These are phyloP conservation scores for Selene dorsalis DNA, from an alignment of 2,797 vertebrate species.

Conservation along the genomic window DNA sequence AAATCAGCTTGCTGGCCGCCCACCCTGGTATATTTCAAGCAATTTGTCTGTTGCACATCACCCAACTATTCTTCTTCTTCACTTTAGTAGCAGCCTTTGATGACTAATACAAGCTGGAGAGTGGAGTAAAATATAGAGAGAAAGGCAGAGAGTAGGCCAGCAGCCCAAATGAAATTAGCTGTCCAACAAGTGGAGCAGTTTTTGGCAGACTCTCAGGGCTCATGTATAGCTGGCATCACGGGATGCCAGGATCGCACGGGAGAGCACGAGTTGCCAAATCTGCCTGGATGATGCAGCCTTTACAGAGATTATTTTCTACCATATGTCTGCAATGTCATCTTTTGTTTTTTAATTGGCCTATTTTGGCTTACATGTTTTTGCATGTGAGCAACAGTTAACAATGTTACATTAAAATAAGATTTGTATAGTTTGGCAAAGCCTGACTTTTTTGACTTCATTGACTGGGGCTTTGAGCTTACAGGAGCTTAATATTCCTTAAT, in stretches of 20 bases:
- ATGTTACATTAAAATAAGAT: constrained; percentile 32
- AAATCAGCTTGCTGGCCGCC: constrained; percentile 22
- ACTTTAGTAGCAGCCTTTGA: constrained; percentile 38
- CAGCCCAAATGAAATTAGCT: constrained; percentile 62
- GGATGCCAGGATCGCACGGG: constrained; percentile 20
- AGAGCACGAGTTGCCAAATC: constrained; percentile 31
- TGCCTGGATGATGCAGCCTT: constrained; percentile 16
- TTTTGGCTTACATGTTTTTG: constrained; percentile 13
- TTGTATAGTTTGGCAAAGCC: constrained; percentile 3
- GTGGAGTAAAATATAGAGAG: constrained; percentile 41
- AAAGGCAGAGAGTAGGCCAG: constrained; percentile 37
- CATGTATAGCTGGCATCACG: constrained; percentile 40
- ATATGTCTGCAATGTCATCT: constrained; percentile 31
- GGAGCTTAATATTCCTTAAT: neutral
- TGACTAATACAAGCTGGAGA: constrained; percentile 65
- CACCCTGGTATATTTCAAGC: constrained; percentile 38
- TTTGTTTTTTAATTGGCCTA: constrained; percentile 13
- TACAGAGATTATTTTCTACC: constrained; percentile 25
- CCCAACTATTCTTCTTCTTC: constrained; percentile 28
- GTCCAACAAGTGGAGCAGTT: constrained; percentile 48
- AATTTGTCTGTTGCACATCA: constrained; percentile 34
- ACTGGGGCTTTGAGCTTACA: constrained; percentile 18
- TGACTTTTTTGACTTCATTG: constrained; percentile 25
- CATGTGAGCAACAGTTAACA: constrained; percentile 9
- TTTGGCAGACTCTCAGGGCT: constrained; percentile 53